A percentile compares a stretch with the other conserved stretches of the same genome.
phyloP scores from a whole-genome alignment of 2,113 vertebrate genomes.

The Fulmarus glacialis region DNA sequence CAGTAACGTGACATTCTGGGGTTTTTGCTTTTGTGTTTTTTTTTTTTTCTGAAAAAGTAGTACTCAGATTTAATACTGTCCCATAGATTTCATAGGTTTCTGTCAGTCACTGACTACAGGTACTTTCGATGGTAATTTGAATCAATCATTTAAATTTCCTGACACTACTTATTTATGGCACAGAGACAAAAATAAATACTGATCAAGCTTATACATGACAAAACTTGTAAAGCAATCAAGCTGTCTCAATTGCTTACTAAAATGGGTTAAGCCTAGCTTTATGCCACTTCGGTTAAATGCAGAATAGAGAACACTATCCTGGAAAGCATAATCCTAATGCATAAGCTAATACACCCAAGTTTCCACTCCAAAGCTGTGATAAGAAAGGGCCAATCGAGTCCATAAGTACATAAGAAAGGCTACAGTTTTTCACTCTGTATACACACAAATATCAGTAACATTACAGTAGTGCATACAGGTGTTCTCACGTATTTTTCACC shows the following conservation, averaged over 20 bases:
- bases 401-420: neutral
- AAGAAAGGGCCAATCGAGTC: neutral
- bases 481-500: neutral
- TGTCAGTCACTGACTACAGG: neutral
- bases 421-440: neutral
- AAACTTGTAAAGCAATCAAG: neutral
- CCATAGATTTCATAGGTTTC: neutral
- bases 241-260: neutral
- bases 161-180: neutral
- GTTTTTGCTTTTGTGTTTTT: neutral
- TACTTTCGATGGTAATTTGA: neutral
- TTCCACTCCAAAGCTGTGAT: neutral
- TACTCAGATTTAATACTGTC: neutral
- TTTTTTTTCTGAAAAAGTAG: neutral
- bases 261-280: constrained; percentile 4
- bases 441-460: neutral
- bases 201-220: neutral
- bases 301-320: neutral
- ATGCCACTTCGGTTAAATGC: neutral
- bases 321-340: neutral
- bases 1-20: neutral
- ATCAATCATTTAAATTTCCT: neutral
- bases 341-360: neutral
- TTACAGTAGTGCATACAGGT: fast-evolving
- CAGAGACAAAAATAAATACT: neutral